Evolutionary conservation across 2,113 vertebrate genomes (phyloP).

Genomic region (Pontoporia blainvillei): DNA sequence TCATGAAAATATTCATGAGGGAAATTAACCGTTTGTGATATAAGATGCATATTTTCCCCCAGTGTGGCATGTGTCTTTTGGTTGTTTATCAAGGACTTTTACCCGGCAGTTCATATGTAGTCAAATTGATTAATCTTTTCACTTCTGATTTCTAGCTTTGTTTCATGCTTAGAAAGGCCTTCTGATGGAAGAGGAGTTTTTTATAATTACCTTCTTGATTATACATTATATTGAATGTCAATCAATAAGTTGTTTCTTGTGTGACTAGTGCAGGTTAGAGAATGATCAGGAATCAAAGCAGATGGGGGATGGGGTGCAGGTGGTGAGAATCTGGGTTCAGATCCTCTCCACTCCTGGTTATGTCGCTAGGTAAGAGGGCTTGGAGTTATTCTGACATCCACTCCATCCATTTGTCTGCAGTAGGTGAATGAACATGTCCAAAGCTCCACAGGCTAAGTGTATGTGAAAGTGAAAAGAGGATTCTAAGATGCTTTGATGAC

Average conservation of each 20-base stretch:
- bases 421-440: background rate
- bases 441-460: background rate
- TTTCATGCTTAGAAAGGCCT: background rate
- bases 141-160: background rate
- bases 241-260: background rate
- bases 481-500: background rate
- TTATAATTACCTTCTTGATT: background rate
- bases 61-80: background rate
- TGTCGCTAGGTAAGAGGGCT: background rate
- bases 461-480: background rate
- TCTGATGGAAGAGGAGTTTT: background rate
- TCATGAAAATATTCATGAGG: background rate
- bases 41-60: background rate
- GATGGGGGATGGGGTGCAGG: too few species aligned
- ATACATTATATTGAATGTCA: background rate
- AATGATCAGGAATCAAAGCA: background rate
- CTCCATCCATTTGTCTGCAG: background rate
- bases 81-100: background rate
- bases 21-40: background rate
- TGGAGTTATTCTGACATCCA: background rate
- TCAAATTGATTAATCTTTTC: background rate
- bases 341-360: background rate
- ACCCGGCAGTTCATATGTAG: background rate
- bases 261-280: background rate
- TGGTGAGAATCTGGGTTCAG: background rate